phyloP scores from a whole-genome alignment of 2,888 invertebrate genomes.

The Cecidostiba fungosa region DNA sequence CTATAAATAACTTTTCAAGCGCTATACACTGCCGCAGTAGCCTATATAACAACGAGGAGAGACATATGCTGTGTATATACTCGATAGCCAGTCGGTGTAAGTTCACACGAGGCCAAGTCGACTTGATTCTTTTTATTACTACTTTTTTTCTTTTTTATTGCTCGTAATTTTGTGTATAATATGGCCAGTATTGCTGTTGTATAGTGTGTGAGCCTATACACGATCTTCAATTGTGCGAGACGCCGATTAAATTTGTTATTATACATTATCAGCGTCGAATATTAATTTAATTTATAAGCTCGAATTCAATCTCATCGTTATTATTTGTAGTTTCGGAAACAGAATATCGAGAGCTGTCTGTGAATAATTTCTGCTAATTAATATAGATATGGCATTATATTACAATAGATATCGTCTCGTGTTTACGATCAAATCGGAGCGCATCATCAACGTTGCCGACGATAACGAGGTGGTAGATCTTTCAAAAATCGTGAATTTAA shows the following conservation, averaged over 20 bases:
- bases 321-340: neutral
- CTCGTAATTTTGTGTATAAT: no score
- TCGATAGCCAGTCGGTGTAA: no score
- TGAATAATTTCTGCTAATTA: neutral
- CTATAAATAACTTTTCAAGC: constrained; percentile 50
- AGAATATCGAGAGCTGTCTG: neutral
- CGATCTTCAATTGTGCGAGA: neutral
- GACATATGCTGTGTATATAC: no score
- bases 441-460: neutral
- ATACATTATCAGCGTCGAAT: neutral
- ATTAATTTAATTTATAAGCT: neutral
- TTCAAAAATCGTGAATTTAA: no score
- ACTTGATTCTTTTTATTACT: neutral
- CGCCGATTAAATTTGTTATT: no score
- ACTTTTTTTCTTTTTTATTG: neutral
- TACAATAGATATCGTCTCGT: neutral
- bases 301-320: neutral
- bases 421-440: neutral
- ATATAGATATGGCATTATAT: neutral
- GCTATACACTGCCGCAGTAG: neutral
- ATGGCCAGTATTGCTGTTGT: no score
- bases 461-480: neutral
- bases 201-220: no score
- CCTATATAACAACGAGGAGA: no score
- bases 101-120: constrained; percentile 1